phyloP scores from a whole-genome alignment of 2,797 vertebrate species.

The Ispidina lecontei region DNA sequence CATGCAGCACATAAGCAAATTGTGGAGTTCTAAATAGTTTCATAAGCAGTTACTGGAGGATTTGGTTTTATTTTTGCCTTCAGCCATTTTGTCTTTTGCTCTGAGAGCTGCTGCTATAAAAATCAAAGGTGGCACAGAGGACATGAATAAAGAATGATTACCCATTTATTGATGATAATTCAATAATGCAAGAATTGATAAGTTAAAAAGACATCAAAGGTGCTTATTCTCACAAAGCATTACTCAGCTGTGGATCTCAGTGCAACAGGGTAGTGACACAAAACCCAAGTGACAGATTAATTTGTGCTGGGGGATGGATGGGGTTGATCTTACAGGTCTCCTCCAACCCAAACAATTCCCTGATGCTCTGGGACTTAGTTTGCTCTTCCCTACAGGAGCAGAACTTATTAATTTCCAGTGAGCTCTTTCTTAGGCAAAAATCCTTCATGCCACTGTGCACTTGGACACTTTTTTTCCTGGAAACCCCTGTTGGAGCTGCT shows the following conservation, averaged over 20 bases:
- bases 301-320: not conserved
- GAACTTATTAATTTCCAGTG: not conserved
- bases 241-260: not conserved
- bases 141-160: not conserved
- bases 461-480: conserved; percentile 39
- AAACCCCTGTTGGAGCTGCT: not conserved
- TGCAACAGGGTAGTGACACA: accelerated
- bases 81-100: not conserved
- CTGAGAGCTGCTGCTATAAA: not conserved
- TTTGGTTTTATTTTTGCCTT: not conserved
- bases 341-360: not conserved
- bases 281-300: not conserved
- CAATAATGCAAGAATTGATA: not conserved
- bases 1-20: accelerated
- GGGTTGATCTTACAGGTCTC: no score
- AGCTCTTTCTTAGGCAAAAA: not conserved
- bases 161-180: not conserved
- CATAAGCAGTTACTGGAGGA: not conserved
- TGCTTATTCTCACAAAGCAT: not conserved
- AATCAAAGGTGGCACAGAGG: not conserved
- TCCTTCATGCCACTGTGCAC: not conserved
- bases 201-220: not conserved
- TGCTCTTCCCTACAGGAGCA: not conserved
- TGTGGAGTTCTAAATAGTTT: not conserved
- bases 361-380: not conserved